Percentiles rank a stretch among this genome's conserved stretches.
Evolutionary conservation across 2,797 vertebrate species (phyloP).

Genomic region (Bovichtus variegatus): DNA sequence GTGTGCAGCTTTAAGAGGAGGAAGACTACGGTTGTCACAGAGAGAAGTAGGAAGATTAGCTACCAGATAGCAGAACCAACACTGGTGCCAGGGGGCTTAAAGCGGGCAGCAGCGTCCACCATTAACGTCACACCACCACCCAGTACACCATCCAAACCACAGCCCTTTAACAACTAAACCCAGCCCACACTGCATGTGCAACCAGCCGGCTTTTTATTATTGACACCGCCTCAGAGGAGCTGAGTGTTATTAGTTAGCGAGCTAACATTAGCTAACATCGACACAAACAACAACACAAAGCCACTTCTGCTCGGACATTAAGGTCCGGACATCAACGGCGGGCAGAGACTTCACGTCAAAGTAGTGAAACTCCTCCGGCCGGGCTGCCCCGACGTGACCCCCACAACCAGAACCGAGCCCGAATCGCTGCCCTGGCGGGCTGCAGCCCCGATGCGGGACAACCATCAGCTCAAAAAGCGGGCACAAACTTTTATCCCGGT

Average conservation of each 20-base stretch:
- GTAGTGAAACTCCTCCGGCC: slow-evolving; percentile 48
- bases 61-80: slow-evolving; percentile 87
- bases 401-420: slow-evolving; percentile 77
- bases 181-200: slow-evolving; percentile 80
- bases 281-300: slow-evolving; percentile 78
- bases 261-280: slow-evolving; percentile 77
- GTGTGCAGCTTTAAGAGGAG: slow-evolving; percentile 90
- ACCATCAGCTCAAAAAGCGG: slow-evolving; percentile 26
- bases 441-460: slow-evolving; percentile 68
- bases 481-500: slow-evolving; percentile 69
- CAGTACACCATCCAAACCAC: slow-evolving; percentile 49
- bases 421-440: slow-evolving; percentile 54
- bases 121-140: slow-evolving; percentile 61
- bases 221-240: slow-evolving; percentile 73
- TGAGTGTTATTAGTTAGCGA: slow-evolving; percentile 74
- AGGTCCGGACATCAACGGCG: slow-evolving; percentile 8
- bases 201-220: slow-evolving; percentile 74
- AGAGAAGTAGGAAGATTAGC: slow-evolving; percentile 89
- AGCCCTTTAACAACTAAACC: slow-evolving; percentile 78
- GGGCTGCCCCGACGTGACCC: slow-evolving; percentile 43
- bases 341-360: slow-evolving; percentile 21
- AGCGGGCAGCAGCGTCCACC: slow-evolving; percentile 71
- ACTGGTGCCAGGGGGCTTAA: slow-evolving; percentile 84
- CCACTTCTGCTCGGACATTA: slow-evolving; percentile 28
- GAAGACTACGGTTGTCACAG: slow-evolving; percentile 85